These are phyloP conservation scores for Tapirus indicus DNA, from an alignment of 2,797 vertebrate species.

Conservation along the genomic window DNA sequence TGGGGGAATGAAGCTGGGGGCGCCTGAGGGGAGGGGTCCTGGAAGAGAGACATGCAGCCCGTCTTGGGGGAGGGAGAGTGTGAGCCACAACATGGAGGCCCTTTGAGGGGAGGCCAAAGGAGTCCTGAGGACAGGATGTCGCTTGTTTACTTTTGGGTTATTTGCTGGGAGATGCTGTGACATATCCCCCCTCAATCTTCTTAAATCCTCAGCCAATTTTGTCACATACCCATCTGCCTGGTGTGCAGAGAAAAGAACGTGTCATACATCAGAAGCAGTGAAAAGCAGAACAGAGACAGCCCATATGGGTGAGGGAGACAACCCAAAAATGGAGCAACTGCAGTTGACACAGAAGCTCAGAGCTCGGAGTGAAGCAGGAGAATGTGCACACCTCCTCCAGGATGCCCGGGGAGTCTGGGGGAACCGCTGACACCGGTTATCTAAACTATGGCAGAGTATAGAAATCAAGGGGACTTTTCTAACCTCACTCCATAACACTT, in stretches of 20 bases:
- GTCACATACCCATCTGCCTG: slow-evolving; percentile 19
- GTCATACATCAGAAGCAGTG: not conserved
- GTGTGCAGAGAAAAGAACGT: not conserved
- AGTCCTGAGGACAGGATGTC: not conserved
- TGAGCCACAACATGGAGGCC: not conserved
- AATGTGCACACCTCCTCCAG: not conserved
- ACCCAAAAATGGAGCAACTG: not conserved
- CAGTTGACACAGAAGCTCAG: not conserved
- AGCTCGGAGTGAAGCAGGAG: not conserved
- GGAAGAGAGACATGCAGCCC: not conserved
- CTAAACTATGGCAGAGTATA: not conserved
- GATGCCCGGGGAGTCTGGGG: no score
- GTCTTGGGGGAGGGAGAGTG: not conserved
- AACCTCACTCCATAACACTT: not conserved
- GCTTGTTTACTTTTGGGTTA: not conserved
- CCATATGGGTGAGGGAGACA: slow-evolving; percentile 11
- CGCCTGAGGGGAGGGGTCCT: not conserved
- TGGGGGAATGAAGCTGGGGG: not conserved
- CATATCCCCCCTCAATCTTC: not conserved
- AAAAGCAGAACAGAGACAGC: slow-evolving; percentile 12
- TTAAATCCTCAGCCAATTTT: slow-evolving; percentile 10
- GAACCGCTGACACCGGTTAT: not conserved
- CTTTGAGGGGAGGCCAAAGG: not conserved
- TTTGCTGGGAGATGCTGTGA: not conserved
- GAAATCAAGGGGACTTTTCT: not conserved